Base-by-base conservation (phyloP, 2,113 vertebrate genomes). In the Apteryx mantelli region DNA sequence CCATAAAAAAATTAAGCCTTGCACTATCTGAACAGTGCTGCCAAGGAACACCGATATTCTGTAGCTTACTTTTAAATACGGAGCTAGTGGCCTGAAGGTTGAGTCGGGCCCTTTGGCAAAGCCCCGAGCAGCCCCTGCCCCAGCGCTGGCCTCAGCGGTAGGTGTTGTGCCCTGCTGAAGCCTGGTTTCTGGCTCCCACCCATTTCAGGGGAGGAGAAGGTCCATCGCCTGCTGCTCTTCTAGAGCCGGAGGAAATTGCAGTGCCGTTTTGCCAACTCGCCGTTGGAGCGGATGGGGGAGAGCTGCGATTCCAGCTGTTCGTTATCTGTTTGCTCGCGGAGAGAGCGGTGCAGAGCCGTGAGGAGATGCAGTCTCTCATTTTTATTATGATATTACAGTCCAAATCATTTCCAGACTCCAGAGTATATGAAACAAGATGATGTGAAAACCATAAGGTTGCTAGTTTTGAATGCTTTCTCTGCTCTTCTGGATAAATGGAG, bases 391-490 rank as follows among this genome's bases (percentile, higher is more conserved):
- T 56, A 53, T 77, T 86, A 11, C 36, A 86, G 86, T 13, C 89
- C 87, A 93, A 80, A 96, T 96, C 70, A n/a, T 77, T 95, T 86
- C 95, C 94, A 92, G 95, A 66, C 83, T 93, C 78, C 50, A 1
- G 2, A 82, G 77, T 58, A 93, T 25, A 69, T 61, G 92, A 90
- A 90, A 70, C 85, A 94, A 85, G 95, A 82, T 91, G 93, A 96
- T 96, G 95, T 86, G 92, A 88, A 95, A 95, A 96, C 56, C 90
- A 83, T 83, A 19, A 94, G 86, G 79, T 80, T 21, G 2, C 13
- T 15, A 68, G 88, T 93, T 95, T 15, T 58, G 76, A 88, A 91
- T 19, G 15, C 46, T 82, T 82, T 44, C 74, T 1, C 0, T 81
- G 60, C 73, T 88, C 82, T 68, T 78, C 80, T 66, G 88, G 85